Conservation (phyloP, 2,797 vertebrate species). For the Hyperoplus immaculatus region DNA sequence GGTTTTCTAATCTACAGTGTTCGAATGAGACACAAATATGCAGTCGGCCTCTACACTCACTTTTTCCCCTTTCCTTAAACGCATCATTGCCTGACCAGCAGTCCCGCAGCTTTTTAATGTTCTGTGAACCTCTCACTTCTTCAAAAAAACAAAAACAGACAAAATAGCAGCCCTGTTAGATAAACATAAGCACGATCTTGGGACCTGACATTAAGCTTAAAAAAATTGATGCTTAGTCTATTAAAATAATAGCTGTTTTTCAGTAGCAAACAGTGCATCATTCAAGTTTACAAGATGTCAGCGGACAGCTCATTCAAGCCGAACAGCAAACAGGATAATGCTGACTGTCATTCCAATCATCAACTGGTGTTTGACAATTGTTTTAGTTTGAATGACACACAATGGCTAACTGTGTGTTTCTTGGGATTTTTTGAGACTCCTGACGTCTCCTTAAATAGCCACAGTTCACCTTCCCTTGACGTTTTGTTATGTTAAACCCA, state of each 20-base stretch:
- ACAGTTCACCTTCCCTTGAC: not conserved
- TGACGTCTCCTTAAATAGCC: conserved; percentile 34
- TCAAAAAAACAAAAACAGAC: conserved; percentile 7
- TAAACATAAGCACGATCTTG: not conserved
- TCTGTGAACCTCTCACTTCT: conserved; percentile 55
- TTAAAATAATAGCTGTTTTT: conserved; percentile 4
- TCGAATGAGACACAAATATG: conserved; percentile 14
- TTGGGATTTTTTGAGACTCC: conserved; percentile 43
- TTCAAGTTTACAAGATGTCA: conserved; percentile 27
- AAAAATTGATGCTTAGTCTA: not conserved
- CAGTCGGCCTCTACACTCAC: conserved; percentile 1
- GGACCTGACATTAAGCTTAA: conserved; percentile 6
- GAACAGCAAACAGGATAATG: not conserved
- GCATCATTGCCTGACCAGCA: conserved; percentile 25
- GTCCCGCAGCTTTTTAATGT: conserved; percentile 61
- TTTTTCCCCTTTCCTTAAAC: conserved; percentile 16
- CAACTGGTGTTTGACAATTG: not conserved
- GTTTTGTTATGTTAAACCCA: conserved; percentile 18
- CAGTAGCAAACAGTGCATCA: conserved; percentile 5
- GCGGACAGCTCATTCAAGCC: conserved; percentile 24
- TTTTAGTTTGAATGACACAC: conserved; percentile 29
- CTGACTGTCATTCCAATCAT: not conserved
- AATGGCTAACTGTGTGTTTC: conserved; percentile 43
- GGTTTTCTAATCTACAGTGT: conserved; percentile 17
- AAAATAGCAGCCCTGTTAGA: not conserved